Conservation (phyloP, 1,140 invertebrate species). For the Drosophila mojavensis region DNA sequence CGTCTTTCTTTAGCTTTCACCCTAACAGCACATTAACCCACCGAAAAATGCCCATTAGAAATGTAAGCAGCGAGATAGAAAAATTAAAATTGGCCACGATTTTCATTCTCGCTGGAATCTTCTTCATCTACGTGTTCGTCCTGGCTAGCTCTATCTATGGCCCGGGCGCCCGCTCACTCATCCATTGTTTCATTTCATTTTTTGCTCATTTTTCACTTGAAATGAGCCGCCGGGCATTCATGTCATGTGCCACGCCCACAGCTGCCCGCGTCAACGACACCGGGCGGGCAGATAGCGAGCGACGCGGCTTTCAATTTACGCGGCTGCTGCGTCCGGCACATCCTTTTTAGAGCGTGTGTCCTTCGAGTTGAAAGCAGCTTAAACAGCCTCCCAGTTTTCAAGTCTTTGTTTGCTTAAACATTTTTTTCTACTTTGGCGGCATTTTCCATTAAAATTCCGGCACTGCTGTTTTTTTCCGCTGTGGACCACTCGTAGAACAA, state of each 20-base stretch:
- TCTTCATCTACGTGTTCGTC: constrained; percentile 43
- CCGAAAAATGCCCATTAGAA: constrained; percentile 75
- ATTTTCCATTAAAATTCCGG: constrained; percentile 84
- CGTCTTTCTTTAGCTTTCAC: constrained; percentile 59
- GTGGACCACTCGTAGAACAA: constrained; percentile 24
- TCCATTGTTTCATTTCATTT: constrained; percentile 81
- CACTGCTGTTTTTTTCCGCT: constrained; percentile 45
- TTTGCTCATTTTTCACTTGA: constrained; percentile 82
- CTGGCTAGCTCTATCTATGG: constrained; percentile 4
- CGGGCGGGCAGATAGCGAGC: constrained; percentile 39
- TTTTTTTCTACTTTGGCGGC: constrained; percentile 66
- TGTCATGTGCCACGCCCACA: constrained; percentile 59
- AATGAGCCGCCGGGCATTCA: constrained; percentile 79
- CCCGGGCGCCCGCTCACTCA: constrained; percentile 12
- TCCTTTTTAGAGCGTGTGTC: constrained; percentile 72
- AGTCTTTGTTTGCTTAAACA: constrained; percentile 77
- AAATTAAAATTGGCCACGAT: constrained; percentile 84
- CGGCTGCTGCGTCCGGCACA: constrained; percentile 65
- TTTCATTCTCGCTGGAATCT: constrained; percentile 56
- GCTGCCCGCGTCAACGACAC: constrained; percentile 23
- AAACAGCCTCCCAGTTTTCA: constrained; percentile 64
- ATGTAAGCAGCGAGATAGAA: constrained; percentile 66
- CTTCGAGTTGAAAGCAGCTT: constrained; percentile 75
- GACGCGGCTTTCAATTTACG: constrained; percentile 72
- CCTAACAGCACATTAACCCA: constrained; percentile 81